Evolutionary conservation across 2,888 invertebrate genomes (phyloP).

Genomic region (Gastracanthus pulcherrimus): DNA sequence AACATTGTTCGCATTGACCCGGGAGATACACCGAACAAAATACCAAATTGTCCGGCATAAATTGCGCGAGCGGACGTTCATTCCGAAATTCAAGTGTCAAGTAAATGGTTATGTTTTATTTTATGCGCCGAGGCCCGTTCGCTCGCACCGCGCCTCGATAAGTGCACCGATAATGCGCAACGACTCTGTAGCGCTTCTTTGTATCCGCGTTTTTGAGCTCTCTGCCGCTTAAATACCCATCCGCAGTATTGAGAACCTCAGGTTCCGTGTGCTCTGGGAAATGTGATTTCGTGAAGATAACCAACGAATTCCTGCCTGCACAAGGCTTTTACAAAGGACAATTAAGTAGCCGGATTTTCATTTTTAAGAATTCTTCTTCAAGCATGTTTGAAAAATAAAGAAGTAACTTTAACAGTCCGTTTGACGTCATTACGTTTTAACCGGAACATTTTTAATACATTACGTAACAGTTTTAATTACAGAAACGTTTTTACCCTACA

Average conservation of each 20-base stretch:
- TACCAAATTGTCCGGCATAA: slow-evolving; percentile 23
- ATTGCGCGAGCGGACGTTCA: slow-evolving; percentile 14
- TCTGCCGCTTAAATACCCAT: not conserved
- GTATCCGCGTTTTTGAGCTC: not conserved
- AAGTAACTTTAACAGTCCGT: too few species aligned
- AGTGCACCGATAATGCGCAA: slow-evolving; percentile 19
- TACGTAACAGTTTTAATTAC: too few species aligned
- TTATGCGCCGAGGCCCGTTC: not conserved
- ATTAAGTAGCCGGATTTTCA: not conserved
- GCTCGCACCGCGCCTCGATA: not conserved
- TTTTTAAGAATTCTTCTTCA: not conserved
- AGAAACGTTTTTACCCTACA: too few species aligned
- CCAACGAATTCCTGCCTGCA: not conserved
- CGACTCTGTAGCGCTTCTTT: too few species aligned
- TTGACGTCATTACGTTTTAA: too few species aligned
- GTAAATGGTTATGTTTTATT: slow-evolving; percentile 32
- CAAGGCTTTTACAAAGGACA: not conserved
- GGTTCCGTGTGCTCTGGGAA: not conserved
- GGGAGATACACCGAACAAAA: not conserved
- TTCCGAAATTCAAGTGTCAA: slow-evolving; percentile 23
- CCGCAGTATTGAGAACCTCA: not conserved
- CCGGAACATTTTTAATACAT: too few species aligned
- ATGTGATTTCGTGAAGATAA: not conserved
- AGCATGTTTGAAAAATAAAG: too few species aligned
- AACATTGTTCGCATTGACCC: slow-evolving; percentile 27